Evolutionary conservation across 2,113 vertebrate species (phyloP), one percentile per base, ranked within the genome.

Genomic region (Albula goreensis): DNA sequence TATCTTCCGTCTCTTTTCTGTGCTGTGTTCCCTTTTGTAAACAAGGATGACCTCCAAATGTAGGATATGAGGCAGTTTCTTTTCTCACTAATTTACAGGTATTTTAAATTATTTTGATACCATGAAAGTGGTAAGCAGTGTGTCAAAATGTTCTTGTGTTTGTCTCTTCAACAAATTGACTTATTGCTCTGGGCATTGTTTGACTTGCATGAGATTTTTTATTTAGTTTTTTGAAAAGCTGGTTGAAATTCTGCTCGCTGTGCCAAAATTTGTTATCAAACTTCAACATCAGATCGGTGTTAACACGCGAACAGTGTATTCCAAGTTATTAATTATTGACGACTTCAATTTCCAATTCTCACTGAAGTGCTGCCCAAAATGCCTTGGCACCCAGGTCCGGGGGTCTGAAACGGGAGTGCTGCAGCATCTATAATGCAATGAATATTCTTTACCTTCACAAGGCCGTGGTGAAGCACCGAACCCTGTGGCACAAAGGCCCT

Each of bases 301-400:
- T 52, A 88, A 88, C 57, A 52, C 90, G 90, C 82, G 87, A 92
- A 91, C 93, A 90, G 91, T 92, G 90, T 92, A 93, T 93, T 94
- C 92, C 92, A 93, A 81, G 87, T 88, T 90, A 90, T 95, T 89
- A 94, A 95, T 93, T 90, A 94, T 95, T 93, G 91, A 95, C 89
- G 86, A 78, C 74, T 63, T 89, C 91, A 87, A 94, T 95, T 93
- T 93, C 78, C 84, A 90, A 94, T 94, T 95, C 95, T 93, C 90
- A 94, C 91, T 93, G 93, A 95, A 94, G 90, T 92, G 91, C 90
- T 94, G 94, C 91, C 94, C 92, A 94, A 94, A 94, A 91, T 92
- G 90, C 92, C 92, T 90, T 94, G 90, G 92, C 92, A 92, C 89
- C 49, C 89, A 89, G 93, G 93, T 94, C 91, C 90, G 89, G 90